Evolutionary conservation across 1,140 invertebrate genomes (phyloP).

Genomic region (Lysiphlebus fabarum): DNA sequence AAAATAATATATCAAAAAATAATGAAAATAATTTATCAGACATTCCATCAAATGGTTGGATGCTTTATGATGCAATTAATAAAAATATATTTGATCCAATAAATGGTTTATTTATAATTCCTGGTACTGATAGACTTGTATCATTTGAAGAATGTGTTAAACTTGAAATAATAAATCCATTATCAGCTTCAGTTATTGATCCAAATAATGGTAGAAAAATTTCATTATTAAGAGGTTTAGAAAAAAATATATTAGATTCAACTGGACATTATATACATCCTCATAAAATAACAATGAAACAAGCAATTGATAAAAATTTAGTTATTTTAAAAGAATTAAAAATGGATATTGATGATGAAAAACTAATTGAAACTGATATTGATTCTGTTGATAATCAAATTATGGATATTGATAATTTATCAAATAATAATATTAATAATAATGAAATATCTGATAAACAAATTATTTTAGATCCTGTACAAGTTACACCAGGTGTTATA

Average conservation of each 20-base stretch:
- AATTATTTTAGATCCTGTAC: slow-evolving; percentile 62
- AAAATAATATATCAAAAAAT: slow-evolving; percentile 38
- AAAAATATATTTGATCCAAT: slow-evolving; percentile 75
- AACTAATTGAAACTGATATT: slow-evolving; percentile 49
- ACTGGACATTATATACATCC: slow-evolving; percentile 69
- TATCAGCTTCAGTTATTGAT: slow-evolving; percentile 77
- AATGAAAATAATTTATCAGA: slow-evolving; percentile 52
- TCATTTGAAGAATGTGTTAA: slow-evolving; percentile 85
- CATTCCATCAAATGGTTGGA: slow-evolving; percentile 79
- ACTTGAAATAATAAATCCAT: slow-evolving; percentile 78
- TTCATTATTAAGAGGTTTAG: slow-evolving; percentile 70
- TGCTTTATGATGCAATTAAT: slow-evolving; percentile 72
- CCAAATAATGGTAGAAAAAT: slow-evolving; percentile 67
- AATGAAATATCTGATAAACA: slow-evolving; percentile 51
- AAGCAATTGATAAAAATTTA: slow-evolving; percentile 70
- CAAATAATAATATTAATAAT: slow-evolving; percentile 40
- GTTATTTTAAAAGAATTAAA: slow-evolving; percentile 60
- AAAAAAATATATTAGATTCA: slow-evolving; percentile 73
- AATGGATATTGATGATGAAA: slow-evolving; percentile 55
- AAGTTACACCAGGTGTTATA: slow-evolving; percentile 67
- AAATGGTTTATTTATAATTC: slow-evolving; percentile 81
- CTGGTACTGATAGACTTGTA: slow-evolving; percentile 78
- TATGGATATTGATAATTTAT: slow-evolving; percentile 52
- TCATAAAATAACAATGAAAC: slow-evolving; percentile 68
- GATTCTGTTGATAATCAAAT: slow-evolving; percentile 65